phyloP scores from a whole-genome alignment of 1,140 invertebrate species.

The Drosophila dunni region DNA sequence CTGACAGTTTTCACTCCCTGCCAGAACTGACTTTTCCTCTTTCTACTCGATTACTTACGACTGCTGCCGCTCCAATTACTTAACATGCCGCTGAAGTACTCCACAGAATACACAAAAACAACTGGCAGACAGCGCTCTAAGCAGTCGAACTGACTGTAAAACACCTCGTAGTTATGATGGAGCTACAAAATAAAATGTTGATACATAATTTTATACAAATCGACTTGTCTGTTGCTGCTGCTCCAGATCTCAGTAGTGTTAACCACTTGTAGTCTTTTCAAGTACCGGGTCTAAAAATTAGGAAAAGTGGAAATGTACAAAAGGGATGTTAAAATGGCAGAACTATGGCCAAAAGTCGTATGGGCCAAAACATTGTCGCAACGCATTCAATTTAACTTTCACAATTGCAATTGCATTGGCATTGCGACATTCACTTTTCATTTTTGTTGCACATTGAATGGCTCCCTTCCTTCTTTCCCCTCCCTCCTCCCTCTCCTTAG shows the following conservation, averaged over 20 bases:
- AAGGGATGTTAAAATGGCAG: background rate
- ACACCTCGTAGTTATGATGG: no score
- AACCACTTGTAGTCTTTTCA: no score
- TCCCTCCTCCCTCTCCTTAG: background rate
- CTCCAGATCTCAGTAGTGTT: no score
- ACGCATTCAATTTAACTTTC: slow-evolving; percentile 64
- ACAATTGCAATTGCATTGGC: slow-evolving; percentile 60
- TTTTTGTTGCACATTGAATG: slow-evolving; percentile 15
- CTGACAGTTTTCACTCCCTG: background rate
- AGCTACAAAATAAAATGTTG: no score
- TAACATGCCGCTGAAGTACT: slow-evolving; percentile 44
- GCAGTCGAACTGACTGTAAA: no score
- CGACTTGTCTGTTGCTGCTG: no score
- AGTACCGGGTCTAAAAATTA: background rate
- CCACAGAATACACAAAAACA: slow-evolving; percentile 14
- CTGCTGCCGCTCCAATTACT: slow-evolving; percentile 58
- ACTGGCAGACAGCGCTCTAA: background rate
- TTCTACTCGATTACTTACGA: slow-evolving; percentile 23
- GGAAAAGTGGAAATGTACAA: background rate
- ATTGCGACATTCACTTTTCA: slow-evolving; percentile 65
- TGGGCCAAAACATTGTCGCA: slow-evolving; percentile 47
- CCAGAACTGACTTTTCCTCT: background rate
- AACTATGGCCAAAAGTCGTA: slow-evolving; percentile 33
- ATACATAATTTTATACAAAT: no score
- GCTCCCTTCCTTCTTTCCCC: background rate